Evolutionary conservation across 2,797 vertebrate genomes (phyloP), one percentile per base, ranked within the genome.

Genomic region (Picus viridis): DNA sequence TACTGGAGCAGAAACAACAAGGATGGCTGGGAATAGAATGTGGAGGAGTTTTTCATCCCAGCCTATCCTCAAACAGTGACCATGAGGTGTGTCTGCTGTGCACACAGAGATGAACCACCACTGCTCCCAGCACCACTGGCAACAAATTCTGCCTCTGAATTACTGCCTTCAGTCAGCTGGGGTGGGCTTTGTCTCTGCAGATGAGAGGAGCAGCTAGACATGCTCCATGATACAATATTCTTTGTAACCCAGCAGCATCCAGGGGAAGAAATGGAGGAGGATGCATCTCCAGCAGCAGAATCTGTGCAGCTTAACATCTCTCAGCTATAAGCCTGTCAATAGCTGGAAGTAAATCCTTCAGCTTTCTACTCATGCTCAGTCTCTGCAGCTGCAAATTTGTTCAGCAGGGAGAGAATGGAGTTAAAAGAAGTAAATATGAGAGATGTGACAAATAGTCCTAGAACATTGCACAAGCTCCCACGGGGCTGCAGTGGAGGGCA

Each of bases 321-420:
- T 90, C 18, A 13, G 93, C 95, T 83, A 91, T 96, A 97, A 97
- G 97, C 89, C 96, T 96, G 96, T 97, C 97, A 96, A 86, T 92
- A 95, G 90, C 76, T 96, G 92, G 85, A 92, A 94, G 95, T 97
- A 97, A 97, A 97, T 96, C 96, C 95, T 96, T 97, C 94, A 84
- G 43, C 95, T 96, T 95, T 93, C 91, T 96, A 75, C 82, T 90
- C 59, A 34, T 89, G 78, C 88, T 91, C 71, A 65, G 85, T 83
- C 88, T 96, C 93, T 91, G 89, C 94, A 96, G 96, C 95, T 95
- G 96, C 83, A 95, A 76, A 91, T 94, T 94, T 95, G 92, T 88
- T 96, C 16, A 34, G 86, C 80, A 72, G 84, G 86, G 90, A 17
- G 82, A 68, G 80, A 86, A 36, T 83, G 7, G 30, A 92, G 84